Evolutionary conservation across 30 jellyfish, hydroid and myxozoan genomes (phyloP).

Genomic region (Euphysa ruthae): DNA sequence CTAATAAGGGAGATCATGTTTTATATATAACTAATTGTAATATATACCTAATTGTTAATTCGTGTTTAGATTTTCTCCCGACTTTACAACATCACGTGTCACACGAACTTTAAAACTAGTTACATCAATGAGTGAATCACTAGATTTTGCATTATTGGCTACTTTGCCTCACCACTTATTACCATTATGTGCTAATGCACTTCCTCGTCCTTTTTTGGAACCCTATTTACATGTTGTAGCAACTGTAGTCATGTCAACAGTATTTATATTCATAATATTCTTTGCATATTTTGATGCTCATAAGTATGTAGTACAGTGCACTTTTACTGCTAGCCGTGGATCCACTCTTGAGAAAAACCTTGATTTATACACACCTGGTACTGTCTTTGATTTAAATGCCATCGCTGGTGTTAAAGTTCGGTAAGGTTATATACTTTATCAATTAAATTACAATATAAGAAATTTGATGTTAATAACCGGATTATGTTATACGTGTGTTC

Average conservation of each 20-base stretch:
- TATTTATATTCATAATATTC: constrained; percentile 63
- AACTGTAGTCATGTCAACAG: constrained; percentile 78
- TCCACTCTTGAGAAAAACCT: constrained; percentile 48
- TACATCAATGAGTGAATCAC: constrained; percentile 73
- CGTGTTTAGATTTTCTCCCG: constrained; percentile 73
- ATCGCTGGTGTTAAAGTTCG: constrained; percentile 56
- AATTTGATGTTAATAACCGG: too few species aligned
- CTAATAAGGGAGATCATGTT: neutral
- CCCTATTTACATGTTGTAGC: constrained; percentile 87
- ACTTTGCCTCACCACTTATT: constrained; percentile 93
- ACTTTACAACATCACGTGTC: constrained; percentile 91
- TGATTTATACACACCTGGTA: constrained; percentile 69
- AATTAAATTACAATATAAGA: too few species aligned
- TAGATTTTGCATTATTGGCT: constrained; percentile 86
- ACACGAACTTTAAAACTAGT: constrained; percentile 60
- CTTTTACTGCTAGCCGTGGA: constrained; percentile 70
- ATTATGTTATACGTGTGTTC: too few species aligned
- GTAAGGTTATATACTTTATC: constrained; percentile 24
- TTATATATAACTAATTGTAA: neutral
- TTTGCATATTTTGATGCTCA: constrained; percentile 97
- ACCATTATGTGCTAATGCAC: constrained; percentile 84
- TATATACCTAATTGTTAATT: neutral
- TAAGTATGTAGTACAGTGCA: constrained; percentile 92
- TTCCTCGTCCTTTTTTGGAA: constrained; percentile 96
- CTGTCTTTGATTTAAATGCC: constrained; percentile 65